A percentile compares a stretch with the other conserved stretches of the same genome.
Conservation (phyloP, 2,888 invertebrate species). For the Lasioglossum lativentre region DNA sequence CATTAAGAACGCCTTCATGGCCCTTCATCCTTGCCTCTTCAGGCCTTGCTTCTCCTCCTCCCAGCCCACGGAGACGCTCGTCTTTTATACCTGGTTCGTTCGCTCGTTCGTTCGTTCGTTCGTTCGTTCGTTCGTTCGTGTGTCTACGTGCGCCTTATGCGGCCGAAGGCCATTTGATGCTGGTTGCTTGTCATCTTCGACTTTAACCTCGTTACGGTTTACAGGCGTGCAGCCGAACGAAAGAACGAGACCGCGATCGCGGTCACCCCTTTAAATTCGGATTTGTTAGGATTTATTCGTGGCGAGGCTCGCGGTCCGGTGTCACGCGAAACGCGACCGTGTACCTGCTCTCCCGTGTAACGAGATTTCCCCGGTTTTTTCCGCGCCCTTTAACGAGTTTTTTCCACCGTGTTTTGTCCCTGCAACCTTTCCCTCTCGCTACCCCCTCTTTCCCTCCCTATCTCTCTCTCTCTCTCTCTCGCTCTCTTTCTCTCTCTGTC, state of each 20-base stretch:
- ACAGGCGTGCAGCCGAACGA: slow-evolving; percentile 51
- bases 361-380: slow-evolving; percentile 39
- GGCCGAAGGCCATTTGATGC: slow-evolving; percentile 69
- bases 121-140: slow-evolving; percentile 26
- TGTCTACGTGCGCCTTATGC: slow-evolving; percentile 65
- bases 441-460: neutral
- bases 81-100: slow-evolving; percentile 73
- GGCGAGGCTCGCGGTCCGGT: neutral
- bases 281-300: slow-evolving; percentile 52
- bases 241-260: slow-evolving; percentile 23
- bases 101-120: neutral
- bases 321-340: slow-evolving; percentile 17
- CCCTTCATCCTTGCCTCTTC: slow-evolving; percentile 76
- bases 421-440: neutral
- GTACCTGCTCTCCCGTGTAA: slow-evolving; percentile 47
- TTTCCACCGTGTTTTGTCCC: slow-evolving; percentile 20
- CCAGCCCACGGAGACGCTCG: slow-evolving; percentile 62
- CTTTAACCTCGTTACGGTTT: slow-evolving; percentile 68
- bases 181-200: slow-evolving; percentile 67
- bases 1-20: slow-evolving; percentile 80
- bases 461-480: neutral
- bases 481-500: neutral
- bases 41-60: slow-evolving; percentile 58
- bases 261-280: slow-evolving; percentile 49
- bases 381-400: slow-evolving; percentile 42